Base-by-base conservation (phyloP, 2,888 invertebrate genomes). In the Metacarcinus magister region DNA sequence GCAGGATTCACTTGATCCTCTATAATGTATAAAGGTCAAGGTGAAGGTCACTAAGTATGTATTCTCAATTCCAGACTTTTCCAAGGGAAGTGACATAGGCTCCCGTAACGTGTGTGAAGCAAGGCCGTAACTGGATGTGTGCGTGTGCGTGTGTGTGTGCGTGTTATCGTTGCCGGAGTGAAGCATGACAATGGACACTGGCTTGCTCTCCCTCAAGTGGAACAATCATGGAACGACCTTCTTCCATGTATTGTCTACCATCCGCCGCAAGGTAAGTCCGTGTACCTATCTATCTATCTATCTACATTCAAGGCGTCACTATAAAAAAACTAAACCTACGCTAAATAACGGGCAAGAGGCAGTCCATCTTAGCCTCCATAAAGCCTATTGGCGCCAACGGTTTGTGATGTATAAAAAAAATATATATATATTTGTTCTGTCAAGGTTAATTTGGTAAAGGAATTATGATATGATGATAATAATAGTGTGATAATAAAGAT, bases 201-300 rank as follows among this genome's bases (percentile, higher is more conserved):
- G 96, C 60, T 82, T 96, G 48, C 94, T 96, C 48, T 96, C 96
- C 91, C 87, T 96, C 10, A 96, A 96, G 96, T 96, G 96, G 96
- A 96, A 96, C 92, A 96, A 96, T 92, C 96, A 96, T 94, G 94
- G 96, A 91, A 94, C 96, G 23, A 96, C 96, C 23, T 96, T 96
- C 94, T 96, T 96, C 94, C 96, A 96, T 94, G 96, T 96, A 10
- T 94, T 96, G 94, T 94, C 96, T 23, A 94, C 96, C n/a, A 96
- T 96, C 43, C 90, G 96, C 54, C 75, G 94, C 94, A 96, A 94
- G 92, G 94, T 96, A 92, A 43, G 92, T 82, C 19, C 89, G n/a
- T 16, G 32, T 4, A 0, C 60, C 7, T 54, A 43, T 43, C 10
- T 87, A 5, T 87, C 32, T 46, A 16, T 89, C 46, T 87, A 39